phyloP scores from a whole-genome alignment of 1,140 invertebrate species.

The Phymorhynchus buccinoides region DNA sequence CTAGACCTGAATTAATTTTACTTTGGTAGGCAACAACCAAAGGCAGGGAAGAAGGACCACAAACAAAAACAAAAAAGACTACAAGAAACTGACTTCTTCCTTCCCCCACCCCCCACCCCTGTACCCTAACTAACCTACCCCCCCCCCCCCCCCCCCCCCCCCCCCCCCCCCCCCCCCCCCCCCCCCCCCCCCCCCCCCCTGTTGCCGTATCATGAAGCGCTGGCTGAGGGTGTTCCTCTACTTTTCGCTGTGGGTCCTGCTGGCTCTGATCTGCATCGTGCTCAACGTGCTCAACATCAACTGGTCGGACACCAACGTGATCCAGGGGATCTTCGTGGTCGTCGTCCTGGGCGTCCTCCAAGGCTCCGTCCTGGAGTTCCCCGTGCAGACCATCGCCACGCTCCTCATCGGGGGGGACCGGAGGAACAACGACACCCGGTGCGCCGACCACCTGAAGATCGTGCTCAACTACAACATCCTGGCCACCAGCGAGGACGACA shows the following conservation, averaged over 20 bases:
- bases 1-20: not conserved
- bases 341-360: slow-evolving; percentile 61
- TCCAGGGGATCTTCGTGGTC: slow-evolving; percentile 57
- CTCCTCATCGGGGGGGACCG: slow-evolving; percentile 59
- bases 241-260: slow-evolving; percentile 58
- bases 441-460: slow-evolving; percentile 54
- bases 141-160: too few relatives aligned
- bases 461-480: slow-evolving; percentile 68
- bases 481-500: slow-evolving; percentile 61
- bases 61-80: not conserved
- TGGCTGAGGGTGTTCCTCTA: slow-evolving; percentile 54
- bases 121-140: too few relatives aligned
- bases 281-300: slow-evolving; percentile 64
- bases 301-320: slow-evolving; percentile 58
- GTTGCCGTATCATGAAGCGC: slow-evolving; percentile 42
- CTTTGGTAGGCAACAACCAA: not conserved
- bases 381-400: slow-evolving; percentile 62
- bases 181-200: not conserved
- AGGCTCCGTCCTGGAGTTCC: slow-evolving; percentile 64
- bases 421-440: slow-evolving; percentile 41
- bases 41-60: not conserved
- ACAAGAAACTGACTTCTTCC: too few relatives aligned
- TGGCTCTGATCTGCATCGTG: slow-evolving; percentile 49
- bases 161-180: too few relatives aligned
- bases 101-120: too few relatives aligned